Evolutionary conservation across 2,113 vertebrate species (phyloP), one percentile per base, ranked within the genome.

Genomic region (Sturnus vulgaris): DNA sequence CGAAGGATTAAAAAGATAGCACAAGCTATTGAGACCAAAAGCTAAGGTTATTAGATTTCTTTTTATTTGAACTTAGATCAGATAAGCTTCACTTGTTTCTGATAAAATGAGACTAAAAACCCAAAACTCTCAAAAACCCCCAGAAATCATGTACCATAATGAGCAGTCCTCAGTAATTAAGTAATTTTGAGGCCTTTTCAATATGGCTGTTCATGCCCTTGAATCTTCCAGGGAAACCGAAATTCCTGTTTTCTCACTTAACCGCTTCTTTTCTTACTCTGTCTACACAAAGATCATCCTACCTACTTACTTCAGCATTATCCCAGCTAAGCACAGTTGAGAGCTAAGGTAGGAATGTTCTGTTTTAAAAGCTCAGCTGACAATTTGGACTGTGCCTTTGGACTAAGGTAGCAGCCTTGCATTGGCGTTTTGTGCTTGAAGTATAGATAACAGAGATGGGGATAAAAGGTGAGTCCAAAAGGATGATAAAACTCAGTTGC

Each of bases 401-500:
- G 68, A 77, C 75, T 83, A 55, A 86, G 78, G 64, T 66, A 83
- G 76, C 79, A 83, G 50, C 44, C 61, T 82, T 65, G 47, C 10
- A 2, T 65, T 87, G 86, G 20, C 5, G 1, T 92, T 86, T 87
- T 17, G 1, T 76, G 49, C 59, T 80, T 87, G n/a, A 94, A 88
- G 75, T 73, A 27, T 69, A 73, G 82, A 82, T 96, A 92, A 72
- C 57, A 94, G 46, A 93, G 60, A 56, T 63, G n/a, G 55, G 70
- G 42, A 46, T 95, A 77, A 77, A 87, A 66, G 63, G 22, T 55
- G 35, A 70, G 23, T 83, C 77, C 50, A 76, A 90, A 95, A 91
- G 82, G 71, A 77, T 91, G 56, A 19, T 80, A 92, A 95, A 94
- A 88, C 90, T 96, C 79, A 88, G 50, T 86, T 95, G 37, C 89